Evolutionary conservation across 64 coral and sea anemone species (phyloP).

Genomic region (Montipora sp.): DNA sequence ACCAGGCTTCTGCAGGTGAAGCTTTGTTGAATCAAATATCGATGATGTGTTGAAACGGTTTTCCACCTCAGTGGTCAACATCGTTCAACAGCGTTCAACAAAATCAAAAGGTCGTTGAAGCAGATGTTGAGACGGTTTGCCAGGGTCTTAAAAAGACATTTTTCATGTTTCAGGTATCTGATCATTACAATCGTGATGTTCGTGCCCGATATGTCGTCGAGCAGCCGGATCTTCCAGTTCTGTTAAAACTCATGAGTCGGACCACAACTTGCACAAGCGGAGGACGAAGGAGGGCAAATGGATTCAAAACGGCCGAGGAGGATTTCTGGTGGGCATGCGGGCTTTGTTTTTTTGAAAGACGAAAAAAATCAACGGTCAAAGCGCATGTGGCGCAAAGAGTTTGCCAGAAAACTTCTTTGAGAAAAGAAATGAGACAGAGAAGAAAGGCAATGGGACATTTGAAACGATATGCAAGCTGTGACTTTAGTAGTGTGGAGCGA

Average conservation of each 20-base stretch:
- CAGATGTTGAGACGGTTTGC: too few relatives aligned
- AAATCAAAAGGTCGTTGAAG: too few relatives aligned
- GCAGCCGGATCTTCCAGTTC: slow-evolving; percentile 69
- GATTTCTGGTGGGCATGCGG: slow-evolving; percentile 88
- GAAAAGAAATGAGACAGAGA: slow-evolving; percentile 71
- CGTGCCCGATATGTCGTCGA: slow-evolving; percentile 64
- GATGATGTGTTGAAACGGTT: too few relatives aligned
- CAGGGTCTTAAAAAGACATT: neutral
- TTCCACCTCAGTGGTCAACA: too few relatives aligned
- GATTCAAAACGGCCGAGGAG: slow-evolving; percentile 73
- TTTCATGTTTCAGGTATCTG: neutral
- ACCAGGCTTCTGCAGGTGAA: too few relatives aligned
- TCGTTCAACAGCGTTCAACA: too few relatives aligned
- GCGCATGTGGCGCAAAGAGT: slow-evolving; percentile 78
- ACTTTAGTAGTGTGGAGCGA: slow-evolving; percentile 1
- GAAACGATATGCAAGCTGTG: slow-evolving; percentile 46
- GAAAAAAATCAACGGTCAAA: slow-evolving; percentile 85
- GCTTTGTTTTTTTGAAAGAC: slow-evolving; percentile 71
- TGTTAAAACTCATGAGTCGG: slow-evolving; percentile 68
- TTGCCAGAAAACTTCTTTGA: slow-evolving; percentile 76
- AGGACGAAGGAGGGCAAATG: slow-evolving; percentile 75
- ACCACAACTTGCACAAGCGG: slow-evolving; percentile 48
- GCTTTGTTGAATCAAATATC: too few relatives aligned
- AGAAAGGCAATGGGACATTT: slow-evolving; percentile 29
- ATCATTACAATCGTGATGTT: slow-evolving; percentile 34